phyloP scores from a whole-genome alignment of 1,140 invertebrate species.

The Calliphora vicina region DNA sequence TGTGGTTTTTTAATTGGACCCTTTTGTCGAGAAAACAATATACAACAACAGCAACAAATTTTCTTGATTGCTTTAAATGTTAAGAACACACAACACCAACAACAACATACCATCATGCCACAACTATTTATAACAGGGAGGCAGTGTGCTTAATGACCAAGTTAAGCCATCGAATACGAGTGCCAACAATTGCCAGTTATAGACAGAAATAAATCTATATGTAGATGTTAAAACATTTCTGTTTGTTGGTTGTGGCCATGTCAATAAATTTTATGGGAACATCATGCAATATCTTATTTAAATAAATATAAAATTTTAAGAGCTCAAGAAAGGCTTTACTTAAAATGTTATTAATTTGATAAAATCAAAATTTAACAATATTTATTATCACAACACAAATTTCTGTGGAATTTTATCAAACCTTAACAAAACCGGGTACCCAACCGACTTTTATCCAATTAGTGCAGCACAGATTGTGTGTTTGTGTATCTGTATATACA shows the following conservation, averaged over 20 bases:
- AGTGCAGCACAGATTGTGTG: neutral
- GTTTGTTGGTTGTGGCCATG: neutral
- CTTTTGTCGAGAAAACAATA: conserved; percentile 46
- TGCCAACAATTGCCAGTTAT: neutral
- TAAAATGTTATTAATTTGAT: too few species aligned
- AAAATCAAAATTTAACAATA: too few species aligned
- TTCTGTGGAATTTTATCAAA: too few species aligned
- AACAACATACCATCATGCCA: conserved; percentile 36
- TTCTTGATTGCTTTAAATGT: conserved; percentile 55
- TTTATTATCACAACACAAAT: too few species aligned
- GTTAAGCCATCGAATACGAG: neutral
- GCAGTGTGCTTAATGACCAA: neutral
- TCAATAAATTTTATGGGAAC: too few species aligned
- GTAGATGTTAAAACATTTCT: neutral
- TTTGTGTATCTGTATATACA: neutral
- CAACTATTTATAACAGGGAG: neutral
- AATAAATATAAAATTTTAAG: too few species aligned
- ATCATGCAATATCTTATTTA: too few species aligned
- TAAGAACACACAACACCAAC: conserved; percentile 47
- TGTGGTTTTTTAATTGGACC: conserved; percentile 63
- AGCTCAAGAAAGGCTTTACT: too few species aligned
- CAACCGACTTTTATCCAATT: neutral
- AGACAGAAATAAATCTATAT: neutral
- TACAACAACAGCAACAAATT: neutral
- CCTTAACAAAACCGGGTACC: too few species aligned